These are phyloP conservation scores for Ascidia mentula DNA, from an alignment of 23 tunicate species.

Conservation along the genomic window DNA sequence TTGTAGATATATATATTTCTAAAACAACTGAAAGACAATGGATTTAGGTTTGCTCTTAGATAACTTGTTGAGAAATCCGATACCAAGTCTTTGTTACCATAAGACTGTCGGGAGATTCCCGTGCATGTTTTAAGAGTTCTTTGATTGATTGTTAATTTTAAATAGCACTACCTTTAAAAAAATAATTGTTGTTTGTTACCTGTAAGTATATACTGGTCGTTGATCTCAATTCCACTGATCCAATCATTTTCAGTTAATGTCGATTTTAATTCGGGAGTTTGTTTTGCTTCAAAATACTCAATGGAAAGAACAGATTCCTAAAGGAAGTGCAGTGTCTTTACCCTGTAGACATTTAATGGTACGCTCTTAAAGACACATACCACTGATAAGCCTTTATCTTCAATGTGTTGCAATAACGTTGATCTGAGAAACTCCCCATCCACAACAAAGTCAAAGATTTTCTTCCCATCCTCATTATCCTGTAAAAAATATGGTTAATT, in stretches of 20 bases:
- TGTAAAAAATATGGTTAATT: too few relatives aligned
- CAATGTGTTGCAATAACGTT: conserved; percentile 45
- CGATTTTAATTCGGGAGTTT: conserved; percentile 57
- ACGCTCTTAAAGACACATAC: neutral
- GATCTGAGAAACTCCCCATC: conserved; percentile 67
- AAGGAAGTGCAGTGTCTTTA: neutral
- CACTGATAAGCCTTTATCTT: conserved; percentile 55
- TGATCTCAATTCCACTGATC: conserved; percentile 66
- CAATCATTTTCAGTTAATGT: conserved; percentile 69
- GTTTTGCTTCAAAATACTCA: conserved; percentile 64
- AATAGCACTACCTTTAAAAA: too few relatives aligned
- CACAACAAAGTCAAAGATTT: conserved; percentile 57
- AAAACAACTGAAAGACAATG: too few relatives aligned
- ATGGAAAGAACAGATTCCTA: conserved; percentile 71
- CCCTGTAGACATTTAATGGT: too few relatives aligned
- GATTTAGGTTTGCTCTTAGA: too few relatives aligned
- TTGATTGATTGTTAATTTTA: neutral
- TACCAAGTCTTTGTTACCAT: too few relatives aligned
- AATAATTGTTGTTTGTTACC: too few relatives aligned
- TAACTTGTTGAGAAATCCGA: too few relatives aligned
- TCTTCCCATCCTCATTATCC: neutral
- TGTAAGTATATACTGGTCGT: conserved; percentile 37
- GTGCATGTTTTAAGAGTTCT: neutral
- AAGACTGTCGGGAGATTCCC: too few relatives aligned
- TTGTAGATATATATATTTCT: too few relatives aligned